Percentiles rank a stretch among this genome's conserved stretches.
phyloP scores from a whole-genome alignment of 2,797 vertebrate genomes.

The Galagoides demidoff region DNA sequence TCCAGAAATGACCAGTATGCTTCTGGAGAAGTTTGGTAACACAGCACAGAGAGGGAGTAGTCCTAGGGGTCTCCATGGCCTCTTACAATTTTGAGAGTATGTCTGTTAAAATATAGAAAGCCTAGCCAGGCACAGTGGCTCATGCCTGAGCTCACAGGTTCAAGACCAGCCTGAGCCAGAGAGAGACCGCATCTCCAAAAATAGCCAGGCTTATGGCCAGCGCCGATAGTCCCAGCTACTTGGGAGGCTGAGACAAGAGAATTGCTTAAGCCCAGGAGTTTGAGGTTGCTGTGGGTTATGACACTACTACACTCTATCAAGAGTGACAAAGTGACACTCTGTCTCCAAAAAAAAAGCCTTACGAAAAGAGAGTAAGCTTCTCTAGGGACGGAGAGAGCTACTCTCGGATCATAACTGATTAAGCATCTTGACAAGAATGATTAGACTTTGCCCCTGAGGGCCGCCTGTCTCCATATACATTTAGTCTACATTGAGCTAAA shows the following conservation, averaged over 20 bases:
- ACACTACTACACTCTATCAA: too few relatives aligned
- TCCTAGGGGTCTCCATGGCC: neutral
- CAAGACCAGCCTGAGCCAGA: too few relatives aligned
- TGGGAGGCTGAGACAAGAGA: too few relatives aligned
- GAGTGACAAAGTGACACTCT: too few relatives aligned
- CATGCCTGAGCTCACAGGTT: too few relatives aligned
- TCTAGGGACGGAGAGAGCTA: neutral
- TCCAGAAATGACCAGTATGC: neutral
- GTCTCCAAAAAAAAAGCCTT: too few relatives aligned
- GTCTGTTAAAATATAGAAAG: neutral
- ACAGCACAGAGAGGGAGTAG: neutral
- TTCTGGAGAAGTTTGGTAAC: rapidly evolving
- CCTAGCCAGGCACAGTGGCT: too few relatives aligned
- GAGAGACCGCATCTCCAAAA: too few relatives aligned
- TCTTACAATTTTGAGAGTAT: neutral
- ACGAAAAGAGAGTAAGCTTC: neutral
- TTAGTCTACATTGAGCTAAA: neutral
- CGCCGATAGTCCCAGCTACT: too few relatives aligned
- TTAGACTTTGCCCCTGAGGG: neutral
- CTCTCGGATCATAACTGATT: neutral
- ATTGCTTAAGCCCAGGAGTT: too few relatives aligned
- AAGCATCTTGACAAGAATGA: neutral
- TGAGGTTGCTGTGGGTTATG: too few relatives aligned
- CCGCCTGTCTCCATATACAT: neutral
- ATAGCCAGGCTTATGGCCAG: too few relatives aligned